Evolutionary conservation across 2,113 vertebrate genomes (phyloP), one percentile per base, ranked within the genome.

Genomic region (Lanius ludovicianus): DNA sequence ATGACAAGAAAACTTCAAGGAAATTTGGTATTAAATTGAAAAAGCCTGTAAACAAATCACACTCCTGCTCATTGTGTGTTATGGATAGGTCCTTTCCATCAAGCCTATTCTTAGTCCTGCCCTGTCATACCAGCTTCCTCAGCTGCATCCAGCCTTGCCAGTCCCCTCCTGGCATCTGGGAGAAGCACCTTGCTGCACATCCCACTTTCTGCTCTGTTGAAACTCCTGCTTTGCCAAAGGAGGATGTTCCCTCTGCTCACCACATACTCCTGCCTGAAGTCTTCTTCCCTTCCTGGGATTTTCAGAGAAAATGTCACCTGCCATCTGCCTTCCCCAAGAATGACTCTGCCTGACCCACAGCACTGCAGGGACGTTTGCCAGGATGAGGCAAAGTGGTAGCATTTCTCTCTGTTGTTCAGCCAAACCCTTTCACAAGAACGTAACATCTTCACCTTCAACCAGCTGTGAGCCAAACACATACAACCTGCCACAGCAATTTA

Each of bases 381-480:
- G 52, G 70, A 33, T 0, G 0, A 68, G 44, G 37, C 24, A 82
- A 55, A 79, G 20, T 56, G 82, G 74, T 78, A 71, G n/a, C 5
- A 0, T 80, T 94, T 82, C 57, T 65, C 67, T 74, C 84, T 87
- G 78, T 79, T 44, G 37, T 77, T 90, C 46, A 31, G 78, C 70
- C 87, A 95, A 57, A 68, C 65, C 87, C 49, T 87, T 89, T 73
- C 49, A 65, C 79, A 93, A 71, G 57, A 75, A 85, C 1, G 3
- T 49, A 71, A 56, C 5, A 2, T 56, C 53, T 33, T 82, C 57
- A 60, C 65, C 64, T 60, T 75, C 2, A 7, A 87, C 62, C 84
- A 93, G 74, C 84, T 87, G 81, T 69, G 67, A 96, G 50, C 82
- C 88, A 91, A 94, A 95, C 57, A 71, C 85, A 57, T 73, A 79